Evolutionary conservation across 2,888 invertebrate genomes (phyloP), one percentile per base, ranked within the genome.

Genomic region (Creontiades dilutus): DNA sequence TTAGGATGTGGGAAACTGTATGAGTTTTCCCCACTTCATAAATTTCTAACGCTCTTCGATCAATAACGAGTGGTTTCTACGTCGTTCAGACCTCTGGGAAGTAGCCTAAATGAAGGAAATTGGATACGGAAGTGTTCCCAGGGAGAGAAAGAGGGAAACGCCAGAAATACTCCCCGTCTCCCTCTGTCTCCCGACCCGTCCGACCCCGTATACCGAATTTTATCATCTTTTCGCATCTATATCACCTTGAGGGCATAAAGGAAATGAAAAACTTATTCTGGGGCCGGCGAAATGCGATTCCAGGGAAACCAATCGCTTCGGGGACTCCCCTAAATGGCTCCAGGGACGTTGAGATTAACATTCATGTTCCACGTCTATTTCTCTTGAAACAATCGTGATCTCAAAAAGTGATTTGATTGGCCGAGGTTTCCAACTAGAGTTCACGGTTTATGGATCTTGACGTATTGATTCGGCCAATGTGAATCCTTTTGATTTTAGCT

Each of bases 201-300:
- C 23, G 68, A 68, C 68, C 68, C 19, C 68, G 61, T 23, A 27
- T 16, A 9, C 68, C 23, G 68, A 23, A 68, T 68, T 68, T 68
- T 19, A 68, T 68, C 68, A 19, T 12, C 68, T 27, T 19, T 57
- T n/a, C 57, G 19, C n/a, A 57, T 23, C 27, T 23, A 19, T 68
- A 68, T 23, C 68, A 23, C 68, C 68, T 11, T 12, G 23, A 19
- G 68, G 68, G 12, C 23, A 23, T 23, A 23, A 9, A 68, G 68
- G 68, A 68, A 68, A 68, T 68, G 68, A 68, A 68, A 68, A 19
- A 57, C n/a, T 57, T 57, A 57, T 14, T 57, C n/a, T 57, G 16
- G n/a, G 14, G n/a, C 7, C 57, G 57, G 1, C n/a, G 57, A n/a
- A 57, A 57, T n/a, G 57, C 57, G 16, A 57, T 57, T 57, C n/a